phyloP scores from a whole-genome alignment of 2,888 invertebrate genomes.

The Salpingus planirostris region DNA sequence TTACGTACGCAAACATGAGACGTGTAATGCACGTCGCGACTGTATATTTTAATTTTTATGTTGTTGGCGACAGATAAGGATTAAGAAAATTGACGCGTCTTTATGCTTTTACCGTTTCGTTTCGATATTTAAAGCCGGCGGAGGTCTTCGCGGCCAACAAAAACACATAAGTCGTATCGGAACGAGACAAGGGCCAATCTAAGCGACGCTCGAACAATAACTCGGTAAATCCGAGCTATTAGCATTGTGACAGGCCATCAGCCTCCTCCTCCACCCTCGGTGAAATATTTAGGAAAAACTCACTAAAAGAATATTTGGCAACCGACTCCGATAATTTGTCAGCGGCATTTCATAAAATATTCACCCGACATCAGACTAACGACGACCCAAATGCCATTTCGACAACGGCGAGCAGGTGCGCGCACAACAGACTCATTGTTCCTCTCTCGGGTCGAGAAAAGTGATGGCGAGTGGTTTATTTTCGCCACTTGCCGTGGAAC shows the following conservation, averaged over 20 bases:
- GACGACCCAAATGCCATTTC: not conserved
- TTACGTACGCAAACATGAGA: too few relatives aligned
- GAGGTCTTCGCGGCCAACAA: slow-evolving; percentile 13
- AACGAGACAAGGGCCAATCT: slow-evolving; percentile 18
- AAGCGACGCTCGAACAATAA: slow-evolving; percentile 15
- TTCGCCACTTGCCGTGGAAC: too few relatives aligned
- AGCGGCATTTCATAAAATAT: slow-evolving; percentile 11
- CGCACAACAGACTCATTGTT: not conserved
- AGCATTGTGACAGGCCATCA: slow-evolving; percentile 7
- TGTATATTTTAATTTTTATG: too few relatives aligned
- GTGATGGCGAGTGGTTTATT: too few relatives aligned
- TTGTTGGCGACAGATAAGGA: too few relatives aligned
- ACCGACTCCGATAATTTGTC: slow-evolving; percentile 11
- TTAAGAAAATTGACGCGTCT: too few relatives aligned
- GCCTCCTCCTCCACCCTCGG: not conserved
- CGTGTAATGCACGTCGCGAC: too few relatives aligned
- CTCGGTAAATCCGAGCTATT: slow-evolving; percentile 15
- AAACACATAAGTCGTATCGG: slow-evolving; percentile 20
- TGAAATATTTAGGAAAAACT: slow-evolving; percentile 6
- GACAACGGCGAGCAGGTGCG: not conserved
- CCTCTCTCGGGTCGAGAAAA: not conserved
- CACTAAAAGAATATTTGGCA: slow-evolving; percentile 17
- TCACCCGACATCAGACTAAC: too few relatives aligned
- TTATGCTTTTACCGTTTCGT: too few relatives aligned
- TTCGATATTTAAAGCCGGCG: not conserved